phyloP scores from a whole-genome alignment of 2,888 invertebrate genomes.

The Biston stratarius region DNA sequence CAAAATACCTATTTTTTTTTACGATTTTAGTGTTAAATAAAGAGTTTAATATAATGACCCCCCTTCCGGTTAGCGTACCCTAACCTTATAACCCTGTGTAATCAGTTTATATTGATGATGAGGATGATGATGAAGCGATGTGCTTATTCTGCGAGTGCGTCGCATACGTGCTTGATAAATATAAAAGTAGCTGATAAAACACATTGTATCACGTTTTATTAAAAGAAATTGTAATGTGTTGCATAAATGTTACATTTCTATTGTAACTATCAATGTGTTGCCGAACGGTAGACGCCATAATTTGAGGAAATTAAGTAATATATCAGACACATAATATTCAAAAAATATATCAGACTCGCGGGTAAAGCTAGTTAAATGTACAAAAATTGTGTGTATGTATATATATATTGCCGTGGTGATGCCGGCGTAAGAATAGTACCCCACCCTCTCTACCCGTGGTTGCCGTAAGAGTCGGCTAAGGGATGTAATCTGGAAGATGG shows the following conservation, averaged over 20 bases:
- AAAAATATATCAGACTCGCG: neutral
- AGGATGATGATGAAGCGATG: neutral
- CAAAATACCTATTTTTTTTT: no score
- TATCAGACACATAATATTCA: neutral
- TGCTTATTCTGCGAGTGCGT: neutral
- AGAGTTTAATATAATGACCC: no score
- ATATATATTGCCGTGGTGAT: no score
- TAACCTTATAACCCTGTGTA: no score
- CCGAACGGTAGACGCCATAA: conserved; percentile 26
- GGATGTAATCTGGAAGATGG: no score
- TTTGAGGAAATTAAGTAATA: conserved; percentile 21
- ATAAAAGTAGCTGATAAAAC: conserved; percentile 25
- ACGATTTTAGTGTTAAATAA: no score
- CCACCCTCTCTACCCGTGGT: no score
- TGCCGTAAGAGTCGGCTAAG: no score
- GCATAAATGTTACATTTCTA: conserved; percentile 35
- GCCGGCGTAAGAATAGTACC: no score
- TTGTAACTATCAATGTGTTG: conserved; percentile 36
- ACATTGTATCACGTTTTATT: conserved; percentile 37
- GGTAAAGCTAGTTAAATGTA: neutral
- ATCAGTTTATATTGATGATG: neutral
- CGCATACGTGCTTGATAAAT: conserved; percentile 16
- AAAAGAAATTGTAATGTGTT: conserved; percentile 25
- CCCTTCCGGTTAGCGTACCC: no score
- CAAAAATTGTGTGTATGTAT: no score